Conservation (phyloP, 2,113 vertebrate genomes). For the Grammomys surdaster region DNA sequence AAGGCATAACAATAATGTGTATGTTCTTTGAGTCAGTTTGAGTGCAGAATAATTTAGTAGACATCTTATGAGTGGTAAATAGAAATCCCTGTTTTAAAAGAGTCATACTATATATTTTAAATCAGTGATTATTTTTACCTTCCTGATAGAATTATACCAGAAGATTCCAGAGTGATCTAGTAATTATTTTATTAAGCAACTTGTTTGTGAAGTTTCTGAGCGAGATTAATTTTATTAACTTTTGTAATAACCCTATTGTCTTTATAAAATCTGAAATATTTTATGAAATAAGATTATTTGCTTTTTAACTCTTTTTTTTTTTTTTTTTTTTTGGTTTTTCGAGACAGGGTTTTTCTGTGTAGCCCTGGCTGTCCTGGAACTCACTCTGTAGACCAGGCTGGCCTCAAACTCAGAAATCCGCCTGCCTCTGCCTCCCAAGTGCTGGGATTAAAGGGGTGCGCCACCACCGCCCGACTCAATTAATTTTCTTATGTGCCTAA, state of each 20-base stretch:
- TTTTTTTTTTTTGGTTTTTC: too few relatives aligned
- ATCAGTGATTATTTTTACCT: slow-evolving; percentile 50
- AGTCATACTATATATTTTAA: background rate
- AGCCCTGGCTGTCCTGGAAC: too few relatives aligned
- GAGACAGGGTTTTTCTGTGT: too few relatives aligned
- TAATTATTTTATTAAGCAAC: background rate
- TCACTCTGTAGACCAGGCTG: too few relatives aligned
- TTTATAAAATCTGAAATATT: background rate
- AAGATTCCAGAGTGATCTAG: slow-evolving; percentile 35
- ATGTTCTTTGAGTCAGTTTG: background rate
- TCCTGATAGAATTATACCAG: background rate
- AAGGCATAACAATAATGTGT: background rate
- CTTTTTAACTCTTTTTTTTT: background rate
- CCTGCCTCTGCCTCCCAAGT: too few relatives aligned
- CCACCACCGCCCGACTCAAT: background rate
- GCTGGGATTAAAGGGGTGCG: too few relatives aligned
- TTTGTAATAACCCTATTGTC: background rate
- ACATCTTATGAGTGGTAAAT: slow-evolving; percentile 12
- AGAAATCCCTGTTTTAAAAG: slow-evolving; percentile 6
- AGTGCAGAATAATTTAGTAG: slow-evolving; percentile 37
- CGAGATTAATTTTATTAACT: background rate
- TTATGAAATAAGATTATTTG: background rate
- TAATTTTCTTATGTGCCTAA: background rate
- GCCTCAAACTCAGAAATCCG: too few relatives aligned
- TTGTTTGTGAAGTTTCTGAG: background rate